These are phyloP conservation scores for Sinohyriopsis cumingii DNA, from an alignment of 2,888 invertebrate species.

Conservation along the genomic window DNA sequence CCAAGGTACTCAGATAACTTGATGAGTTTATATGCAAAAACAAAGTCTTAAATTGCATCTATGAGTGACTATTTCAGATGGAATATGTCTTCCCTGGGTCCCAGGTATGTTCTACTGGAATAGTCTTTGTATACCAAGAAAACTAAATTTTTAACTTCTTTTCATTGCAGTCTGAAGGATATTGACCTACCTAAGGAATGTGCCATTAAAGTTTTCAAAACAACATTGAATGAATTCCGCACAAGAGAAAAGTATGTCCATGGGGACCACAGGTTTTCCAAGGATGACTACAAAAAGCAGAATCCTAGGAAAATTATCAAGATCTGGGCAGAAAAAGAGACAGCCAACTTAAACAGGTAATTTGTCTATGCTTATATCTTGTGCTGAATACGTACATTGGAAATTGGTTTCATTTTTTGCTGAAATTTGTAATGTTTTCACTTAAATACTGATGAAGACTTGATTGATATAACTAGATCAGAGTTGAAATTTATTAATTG, in stretches of 20 bases:
- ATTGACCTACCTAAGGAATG: constrained; percentile 72
- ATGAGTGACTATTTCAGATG: not conserved
- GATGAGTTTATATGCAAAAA: not conserved
- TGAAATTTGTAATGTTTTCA: not conserved
- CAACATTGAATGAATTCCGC: constrained; percentile 77
- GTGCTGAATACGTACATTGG: not conserved
- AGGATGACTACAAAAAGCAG: constrained; percentile 75
- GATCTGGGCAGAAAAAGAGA: constrained; percentile 79
- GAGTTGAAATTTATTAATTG: too few species aligned
- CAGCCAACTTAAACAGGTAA: constrained; percentile 75
- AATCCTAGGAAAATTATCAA: constrained; percentile 77
- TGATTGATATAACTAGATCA: not conserved
- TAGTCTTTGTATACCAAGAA: not conserved
- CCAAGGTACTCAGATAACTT: too few species aligned
- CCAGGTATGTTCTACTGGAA: not conserved
- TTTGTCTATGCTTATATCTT: not conserved
- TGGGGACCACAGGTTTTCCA: constrained; percentile 77
- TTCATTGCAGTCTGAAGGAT: constrained; percentile 48
- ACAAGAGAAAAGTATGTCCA: constrained; percentile 76
- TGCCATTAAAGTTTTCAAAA: constrained; percentile 78
- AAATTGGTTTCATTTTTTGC: not conserved
- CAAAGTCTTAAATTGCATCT: not conserved
- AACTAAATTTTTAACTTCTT: not conserved
- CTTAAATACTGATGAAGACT: too few species aligned
- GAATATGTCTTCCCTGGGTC: not conserved